These are phyloP conservation scores for Drosophila austrosaltans DNA, from an alignment of 2,888 invertebrate genomes.

Conservation along the genomic window DNA sequence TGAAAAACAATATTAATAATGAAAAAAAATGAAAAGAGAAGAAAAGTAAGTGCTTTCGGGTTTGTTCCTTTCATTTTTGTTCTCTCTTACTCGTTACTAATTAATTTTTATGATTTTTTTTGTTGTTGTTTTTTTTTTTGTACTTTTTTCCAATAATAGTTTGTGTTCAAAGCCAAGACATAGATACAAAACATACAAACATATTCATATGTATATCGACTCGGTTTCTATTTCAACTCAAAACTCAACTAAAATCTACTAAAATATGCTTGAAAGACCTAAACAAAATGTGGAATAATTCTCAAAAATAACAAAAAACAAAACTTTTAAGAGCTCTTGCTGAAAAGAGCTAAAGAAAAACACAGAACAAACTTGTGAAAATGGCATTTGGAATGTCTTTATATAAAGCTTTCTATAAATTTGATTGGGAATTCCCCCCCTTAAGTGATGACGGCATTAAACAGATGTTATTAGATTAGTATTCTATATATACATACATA, in stretches of 20 bases:
- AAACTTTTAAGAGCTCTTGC: no score
- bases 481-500: no score
- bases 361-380: neutral
- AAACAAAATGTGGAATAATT: neutral
- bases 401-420: neutral
- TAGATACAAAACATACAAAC: slow-evolving; percentile 9
- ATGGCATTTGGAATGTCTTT: slow-evolving; percentile 1
- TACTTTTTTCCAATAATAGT: slow-evolving; percentile 36
- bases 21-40: slow-evolving; percentile 36
- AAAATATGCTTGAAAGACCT: slow-evolving; percentile 2
- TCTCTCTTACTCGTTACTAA: slow-evolving; percentile 46
- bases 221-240: slow-evolving; percentile 4
- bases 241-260: neutral
- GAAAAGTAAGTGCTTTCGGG: slow-evolving; percentile 71
- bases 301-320: neutral
- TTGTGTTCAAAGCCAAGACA: slow-evolving; percentile 69
- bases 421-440: neutral
- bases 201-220: slow-evolving; percentile 6
- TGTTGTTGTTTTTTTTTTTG: neutral
- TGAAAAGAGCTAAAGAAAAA: neutral
- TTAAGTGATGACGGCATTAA: slow-evolving; percentile 23
- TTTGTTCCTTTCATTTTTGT: slow-evolving; percentile 60
- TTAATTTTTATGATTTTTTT: slow-evolving; percentile 56
- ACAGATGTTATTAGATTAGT: no score
- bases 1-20: slow-evolving; percentile 34